Evolutionary conservation across 2,888 invertebrate species (phyloP), one percentile per base, ranked within the genome.

Genomic region (Melinaea menophilus): DNA sequence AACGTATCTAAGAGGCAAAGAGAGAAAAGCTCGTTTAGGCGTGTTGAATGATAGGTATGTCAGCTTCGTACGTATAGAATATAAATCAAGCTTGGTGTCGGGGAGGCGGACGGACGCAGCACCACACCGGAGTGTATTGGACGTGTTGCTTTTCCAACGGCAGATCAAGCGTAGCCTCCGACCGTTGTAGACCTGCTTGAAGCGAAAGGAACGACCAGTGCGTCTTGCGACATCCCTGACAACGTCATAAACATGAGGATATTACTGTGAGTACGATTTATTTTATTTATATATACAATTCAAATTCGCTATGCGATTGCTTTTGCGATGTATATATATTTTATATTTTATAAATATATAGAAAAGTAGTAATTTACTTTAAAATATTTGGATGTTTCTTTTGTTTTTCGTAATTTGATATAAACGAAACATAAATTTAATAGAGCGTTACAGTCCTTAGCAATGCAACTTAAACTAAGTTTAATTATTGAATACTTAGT

Each of bases 131-230:
- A 71, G 74, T 62, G 74, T 82, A 81, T 78, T 76, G 76, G 71
- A 76, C 79, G 78, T 79, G 76, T 71, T 72, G 73, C 75, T 70
- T 76, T 73, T 73, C 76, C 75, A 74, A 76, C 79, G 75, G 71
- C 88, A 89, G 83, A 88, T 79, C 83, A 82, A 81, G 78, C 82
- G 86, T 83, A 85, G 85, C 85, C 84, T 78, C 86, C 83, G 86
- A 76, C 74, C 81, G 80, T 76, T 77, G 81, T 79, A 80, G 84
- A 89, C 89, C 88, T 86, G 80, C 81, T 79, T 79, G 76, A 74
- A 79, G 83, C 86, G 84, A 86, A 84, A 86, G 82, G 82, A 84
- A 74, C 75, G 74, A 78, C 71, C 77, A 80, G 79, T 78, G 73
- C 75, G 75, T 78, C 79, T 79, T 80, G 72, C 80, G 74, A 81